phyloP scores from a whole-genome alignment of 2,797 vertebrate species.

The Intellagama lesueurii region DNA sequence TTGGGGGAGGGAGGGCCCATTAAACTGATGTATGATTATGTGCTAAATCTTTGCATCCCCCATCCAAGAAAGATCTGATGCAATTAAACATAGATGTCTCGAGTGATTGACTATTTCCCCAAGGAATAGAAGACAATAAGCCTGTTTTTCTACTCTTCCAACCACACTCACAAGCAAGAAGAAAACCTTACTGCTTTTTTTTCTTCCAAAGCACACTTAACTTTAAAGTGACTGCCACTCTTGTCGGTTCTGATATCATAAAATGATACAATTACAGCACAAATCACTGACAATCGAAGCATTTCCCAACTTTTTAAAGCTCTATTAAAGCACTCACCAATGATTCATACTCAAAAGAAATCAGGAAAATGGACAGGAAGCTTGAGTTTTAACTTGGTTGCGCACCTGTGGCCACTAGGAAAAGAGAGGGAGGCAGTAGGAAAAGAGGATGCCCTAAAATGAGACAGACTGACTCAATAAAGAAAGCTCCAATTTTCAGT shows the following conservation, averaged over 20 bases:
- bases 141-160: not conserved
- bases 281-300: conserved; percentile 2
- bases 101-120: not conserved
- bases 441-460: too few species aligned
- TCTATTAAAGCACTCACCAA: not conserved
- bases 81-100: not conserved
- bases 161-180: not conserved
- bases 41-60: not conserved
- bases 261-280: conserved; percentile 18
- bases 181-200: not conserved
- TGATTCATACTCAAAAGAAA: not conserved
- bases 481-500: too few species aligned
- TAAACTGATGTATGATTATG: not conserved
- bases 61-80: not conserved
- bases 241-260: conserved; percentile 3
- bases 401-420: too few species aligned
- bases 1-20: not conserved
- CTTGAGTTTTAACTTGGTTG: not conserved
- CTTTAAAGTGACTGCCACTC: not conserved
- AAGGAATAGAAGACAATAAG: not conserved
- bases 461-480: too few species aligned
- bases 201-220: not conserved
- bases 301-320: not conserved
- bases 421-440: too few species aligned
- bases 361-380: not conserved